Evolutionary conservation across 1,140 invertebrate genomes (phyloP).

Genomic region (Radopholus similis): DNA sequence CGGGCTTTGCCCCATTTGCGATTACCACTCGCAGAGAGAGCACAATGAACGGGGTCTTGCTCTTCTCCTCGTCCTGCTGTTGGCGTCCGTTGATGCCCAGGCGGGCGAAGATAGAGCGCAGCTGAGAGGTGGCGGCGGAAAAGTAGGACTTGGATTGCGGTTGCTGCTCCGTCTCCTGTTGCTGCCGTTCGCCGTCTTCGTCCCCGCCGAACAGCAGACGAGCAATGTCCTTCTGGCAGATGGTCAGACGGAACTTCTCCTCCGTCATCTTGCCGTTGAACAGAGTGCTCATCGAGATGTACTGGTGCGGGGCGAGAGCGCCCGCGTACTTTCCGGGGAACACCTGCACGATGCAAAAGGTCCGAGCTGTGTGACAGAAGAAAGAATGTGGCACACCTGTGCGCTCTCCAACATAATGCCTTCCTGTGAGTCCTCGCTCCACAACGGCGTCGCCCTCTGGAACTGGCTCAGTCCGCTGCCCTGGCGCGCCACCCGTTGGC

Average conservation of each 20-base stretch:
- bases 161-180: background rate
- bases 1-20: background rate
- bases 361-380: background rate
- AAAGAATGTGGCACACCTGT: background rate
- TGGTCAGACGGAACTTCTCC: background rate
- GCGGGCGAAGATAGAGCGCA: background rate
- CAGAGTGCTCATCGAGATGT: background rate
- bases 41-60: background rate
- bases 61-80: background rate
- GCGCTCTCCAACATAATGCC: background rate
- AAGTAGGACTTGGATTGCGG: background rate
- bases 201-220: background rate
- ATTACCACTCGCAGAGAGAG: background rate
- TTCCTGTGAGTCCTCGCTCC: background rate
- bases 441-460: background rate
- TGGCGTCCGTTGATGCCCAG: background rate
- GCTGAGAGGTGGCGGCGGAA: background rate
- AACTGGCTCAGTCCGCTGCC: background rate
- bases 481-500: background rate
- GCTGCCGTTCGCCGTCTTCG: background rate
- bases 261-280: background rate
- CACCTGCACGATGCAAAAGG: no score
- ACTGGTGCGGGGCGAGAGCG: background rate
- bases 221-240: background rate
- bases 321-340: background rate